phyloP scores from a whole-genome alignment of 2,888 invertebrate species.

The Dexiosoma caninum region DNA sequence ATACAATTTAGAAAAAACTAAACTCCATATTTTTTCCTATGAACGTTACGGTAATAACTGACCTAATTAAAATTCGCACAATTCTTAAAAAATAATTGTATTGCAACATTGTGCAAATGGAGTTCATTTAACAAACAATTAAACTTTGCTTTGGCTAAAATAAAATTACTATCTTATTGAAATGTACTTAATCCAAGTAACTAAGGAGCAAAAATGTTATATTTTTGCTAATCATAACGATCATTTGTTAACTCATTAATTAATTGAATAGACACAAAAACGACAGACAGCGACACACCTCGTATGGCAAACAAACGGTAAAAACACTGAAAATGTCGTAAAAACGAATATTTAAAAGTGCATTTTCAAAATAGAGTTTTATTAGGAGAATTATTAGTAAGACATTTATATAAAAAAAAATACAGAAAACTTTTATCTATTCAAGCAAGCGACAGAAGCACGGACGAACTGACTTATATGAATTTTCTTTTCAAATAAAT shows the following conservation, averaged over 20 bases:
- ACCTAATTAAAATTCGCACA: too few species aligned
- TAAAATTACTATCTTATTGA: conserved; percentile 46
- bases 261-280: conserved; percentile 55
- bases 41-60: too few species aligned
- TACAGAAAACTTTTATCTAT: background rate
- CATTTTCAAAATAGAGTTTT: background rate
- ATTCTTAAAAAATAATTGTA: too few species aligned
- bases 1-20: too few species aligned
- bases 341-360: conserved; percentile 27
- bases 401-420: too few species aligned
- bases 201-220: background rate
- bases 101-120: conserved; percentile 7
- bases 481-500: conserved; percentile 18
- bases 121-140: conserved; percentile 28
- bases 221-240: conserved; percentile 53
- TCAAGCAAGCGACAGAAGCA: background rate
- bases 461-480: background rate
- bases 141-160: background rate
- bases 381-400: conserved; percentile 25
- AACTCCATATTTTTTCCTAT: too few species aligned
- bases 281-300: conserved; percentile 48
- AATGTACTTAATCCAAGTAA: conserved; percentile 25
- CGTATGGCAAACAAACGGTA: conserved; percentile 3
- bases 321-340: background rate
- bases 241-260: conserved; percentile 62